These are phyloP conservation scores for Macquaria australasica DNA, from an alignment of 2,113 vertebrate species.

Conservation along the genomic window DNA sequence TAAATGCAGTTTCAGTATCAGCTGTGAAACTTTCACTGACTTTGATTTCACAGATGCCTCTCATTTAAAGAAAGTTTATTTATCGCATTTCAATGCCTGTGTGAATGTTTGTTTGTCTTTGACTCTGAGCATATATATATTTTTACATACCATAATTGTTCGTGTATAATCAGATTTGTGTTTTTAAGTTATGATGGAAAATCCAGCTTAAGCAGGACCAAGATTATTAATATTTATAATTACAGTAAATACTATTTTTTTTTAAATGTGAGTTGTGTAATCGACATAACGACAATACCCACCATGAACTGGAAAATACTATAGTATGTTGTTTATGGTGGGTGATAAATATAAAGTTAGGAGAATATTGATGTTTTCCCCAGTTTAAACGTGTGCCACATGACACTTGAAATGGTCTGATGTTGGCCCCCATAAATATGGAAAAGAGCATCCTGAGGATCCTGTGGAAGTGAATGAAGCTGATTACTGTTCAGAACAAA, in stretches of 20 bases:
- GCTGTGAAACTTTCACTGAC: conserved; percentile 14
- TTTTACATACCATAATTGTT: conserved; percentile 33
- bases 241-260: conserved; percentile 21
- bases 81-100: neutral
- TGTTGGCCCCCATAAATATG: conserved; percentile 57
- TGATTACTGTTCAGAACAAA: conserved; percentile 44
- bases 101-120: conserved; percentile 34
- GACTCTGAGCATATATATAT: conserved; percentile 35
- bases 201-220: conserved; percentile 39
- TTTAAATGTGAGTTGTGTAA: conserved; percentile 16
- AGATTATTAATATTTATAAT: conserved; percentile 13
- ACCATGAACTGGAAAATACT: conserved; percentile 8
- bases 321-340: conserved; percentile 10
- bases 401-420: conserved; percentile 50
- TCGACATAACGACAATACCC: neutral
- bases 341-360: conserved; percentile 11
- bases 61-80: neutral
- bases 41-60: conserved; percentile 4
- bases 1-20: neutral
- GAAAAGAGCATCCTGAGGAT: conserved; percentile 36
- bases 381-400: conserved; percentile 45
- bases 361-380: conserved; percentile 22
- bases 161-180: conserved; percentile 4
- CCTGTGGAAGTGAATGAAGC: conserved; percentile 45
- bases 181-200: conserved; percentile 26